Evolutionary conservation across 2,113 vertebrate species (phyloP).

Genomic region (Redunca redunca): DNA sequence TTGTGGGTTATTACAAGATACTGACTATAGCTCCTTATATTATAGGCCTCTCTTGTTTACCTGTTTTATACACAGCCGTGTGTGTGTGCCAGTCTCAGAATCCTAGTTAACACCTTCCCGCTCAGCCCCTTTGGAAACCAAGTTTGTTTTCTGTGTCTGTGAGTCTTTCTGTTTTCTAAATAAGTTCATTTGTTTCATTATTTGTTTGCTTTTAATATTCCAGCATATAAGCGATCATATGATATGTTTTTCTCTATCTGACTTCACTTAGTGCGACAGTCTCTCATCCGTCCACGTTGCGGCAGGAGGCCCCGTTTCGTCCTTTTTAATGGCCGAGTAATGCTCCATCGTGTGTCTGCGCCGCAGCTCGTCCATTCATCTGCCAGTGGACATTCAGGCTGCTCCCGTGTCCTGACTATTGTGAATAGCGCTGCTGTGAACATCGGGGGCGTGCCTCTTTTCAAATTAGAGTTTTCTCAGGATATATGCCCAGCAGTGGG

Average conservation of each 20-base stretch:
- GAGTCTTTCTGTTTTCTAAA: not conserved
- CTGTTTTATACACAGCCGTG: not conserved
- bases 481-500: not conserved
- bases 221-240: not conserved
- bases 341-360: not conserved
- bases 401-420: not conserved
- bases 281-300: not conserved
- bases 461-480: not conserved
- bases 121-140: not conserved
- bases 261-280: not conserved
- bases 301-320: not conserved
- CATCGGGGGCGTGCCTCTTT: not conserved
- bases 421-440: not conserved
- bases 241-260: not conserved
- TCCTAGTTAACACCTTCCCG: not conserved
- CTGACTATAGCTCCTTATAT: fast-evolving
- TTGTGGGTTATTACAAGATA: not conserved
- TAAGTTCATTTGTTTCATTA: not conserved
- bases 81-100: too few species aligned
- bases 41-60: not conserved
- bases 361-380: fast-evolving
- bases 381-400: not conserved
- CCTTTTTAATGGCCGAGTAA: not conserved
- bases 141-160: not conserved
- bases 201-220: not conserved